Percentiles rank a stretch among this genome's conserved stretches.
These are phyloP conservation scores for Nycticorax nycticorax DNA, from an alignment of 2,113 vertebrate genomes.

Conservation along the genomic window DNA sequence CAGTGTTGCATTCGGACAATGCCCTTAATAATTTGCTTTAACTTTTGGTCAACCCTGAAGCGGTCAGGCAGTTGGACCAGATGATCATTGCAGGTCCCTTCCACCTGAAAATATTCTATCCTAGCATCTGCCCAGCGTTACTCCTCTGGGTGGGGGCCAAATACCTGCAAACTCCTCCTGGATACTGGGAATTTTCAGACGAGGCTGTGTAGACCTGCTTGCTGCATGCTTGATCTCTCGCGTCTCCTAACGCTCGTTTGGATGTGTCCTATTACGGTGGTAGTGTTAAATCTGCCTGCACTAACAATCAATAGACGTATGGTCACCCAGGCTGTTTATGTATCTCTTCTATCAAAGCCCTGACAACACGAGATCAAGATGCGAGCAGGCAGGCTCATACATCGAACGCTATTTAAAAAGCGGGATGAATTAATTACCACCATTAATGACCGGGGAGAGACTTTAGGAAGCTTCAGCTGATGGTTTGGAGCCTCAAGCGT, in stretches of 20 bases:
- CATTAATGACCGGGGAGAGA: not conserved
- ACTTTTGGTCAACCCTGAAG: not conserved
- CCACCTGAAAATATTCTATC: not conserved
- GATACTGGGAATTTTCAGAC: not conserved
- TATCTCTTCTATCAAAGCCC: constrained; percentile 48
- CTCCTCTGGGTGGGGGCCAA: not conserved
- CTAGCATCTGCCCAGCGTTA: accelerated
- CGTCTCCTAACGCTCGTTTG: not conserved
- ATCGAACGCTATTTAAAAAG: not conserved
- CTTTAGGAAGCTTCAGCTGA: not conserved
- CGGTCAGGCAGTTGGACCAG: not conserved
- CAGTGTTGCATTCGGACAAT: not conserved
- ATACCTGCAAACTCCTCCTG: not conserved
- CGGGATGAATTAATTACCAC: constrained; percentile 17
- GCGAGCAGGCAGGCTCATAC: not conserved
- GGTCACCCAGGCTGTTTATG: constrained; percentile 26
- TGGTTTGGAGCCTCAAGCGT: not conserved
- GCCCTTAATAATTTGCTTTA: not conserved
- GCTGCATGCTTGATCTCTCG: not conserved
- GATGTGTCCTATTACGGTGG: not conserved
- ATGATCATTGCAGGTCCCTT: not conserved
- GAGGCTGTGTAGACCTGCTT: not conserved
- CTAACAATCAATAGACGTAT: not conserved
- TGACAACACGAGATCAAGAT: not conserved
- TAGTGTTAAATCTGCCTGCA: not conserved